These are phyloP conservation scores for Notothenia coriiceps DNA, from an alignment of 2,113 vertebrate species.

Conservation along the genomic window DNA sequence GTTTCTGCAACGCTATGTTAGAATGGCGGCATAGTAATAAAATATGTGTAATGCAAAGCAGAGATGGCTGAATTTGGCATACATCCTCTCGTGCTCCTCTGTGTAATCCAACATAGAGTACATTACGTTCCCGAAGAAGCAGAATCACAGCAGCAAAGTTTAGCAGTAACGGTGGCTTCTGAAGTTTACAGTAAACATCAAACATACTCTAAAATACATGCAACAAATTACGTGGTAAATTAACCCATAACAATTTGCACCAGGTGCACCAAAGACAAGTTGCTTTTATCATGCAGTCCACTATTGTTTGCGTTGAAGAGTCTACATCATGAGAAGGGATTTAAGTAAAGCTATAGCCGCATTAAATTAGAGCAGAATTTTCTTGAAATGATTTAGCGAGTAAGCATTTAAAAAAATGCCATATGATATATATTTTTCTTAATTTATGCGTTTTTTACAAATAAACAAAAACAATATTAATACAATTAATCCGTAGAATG, in stretches of 20 bases:
- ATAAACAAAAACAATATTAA: too few relatives aligned
- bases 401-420: background rate
- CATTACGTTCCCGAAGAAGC: background rate
- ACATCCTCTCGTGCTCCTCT: constrained; percentile 39
- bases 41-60: constrained; percentile 61
- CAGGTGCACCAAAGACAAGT: constrained; percentile 11
- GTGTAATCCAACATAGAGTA: constrained; percentile 16
- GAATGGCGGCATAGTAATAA: constrained; percentile 46
- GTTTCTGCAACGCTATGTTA: constrained; percentile 53
- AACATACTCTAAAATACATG: background rate
- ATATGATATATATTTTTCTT: background rate
- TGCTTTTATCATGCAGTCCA: constrained; percentile 11
- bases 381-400: background rate
- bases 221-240: constrained; percentile 16
- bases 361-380: background rate
- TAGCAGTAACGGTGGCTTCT: background rate
- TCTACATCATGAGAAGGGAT: background rate
- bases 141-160: background rate
- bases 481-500: background rate
- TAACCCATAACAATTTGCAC: constrained; percentile 1
- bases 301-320: background rate
- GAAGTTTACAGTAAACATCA: constrained; percentile 6
- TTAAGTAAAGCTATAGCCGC: background rate
- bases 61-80: constrained; percentile 43
- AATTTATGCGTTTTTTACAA: background rate